A percentile compares a stretch with the other conserved stretches of the same genome.
These are phyloP conservation scores for Muntiacus reevesi DNA, from an alignment of 2,113 vertebrate genomes.

Conservation along the genomic window DNA sequence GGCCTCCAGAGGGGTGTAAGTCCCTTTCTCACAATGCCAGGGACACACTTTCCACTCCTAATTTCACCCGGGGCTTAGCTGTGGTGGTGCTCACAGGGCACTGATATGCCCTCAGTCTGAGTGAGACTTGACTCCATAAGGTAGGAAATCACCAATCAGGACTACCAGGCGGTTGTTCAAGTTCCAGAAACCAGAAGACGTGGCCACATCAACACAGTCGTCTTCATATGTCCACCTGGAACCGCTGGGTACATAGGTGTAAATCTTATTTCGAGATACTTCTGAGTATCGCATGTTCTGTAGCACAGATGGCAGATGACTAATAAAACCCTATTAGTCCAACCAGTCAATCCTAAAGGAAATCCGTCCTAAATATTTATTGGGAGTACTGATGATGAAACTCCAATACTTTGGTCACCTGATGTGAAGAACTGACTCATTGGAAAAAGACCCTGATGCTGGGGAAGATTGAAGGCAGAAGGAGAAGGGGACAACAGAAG, in stretches of 20 bases:
- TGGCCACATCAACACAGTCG: neutral
- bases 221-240: neutral
- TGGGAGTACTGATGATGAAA: neutral
- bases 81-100: neutral
- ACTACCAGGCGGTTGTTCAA: neutral
- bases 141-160: neutral
- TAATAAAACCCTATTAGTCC: neutral
- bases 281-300: neutral
- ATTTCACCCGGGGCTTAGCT: neutral
- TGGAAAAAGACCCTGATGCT: neutral
- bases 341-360: neutral
- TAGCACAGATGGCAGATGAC: neutral
- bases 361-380: neutral
- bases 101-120: neutral
- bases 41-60: neutral
- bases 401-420: neutral
- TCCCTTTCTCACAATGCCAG: neutral
- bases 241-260: fast-evolving
- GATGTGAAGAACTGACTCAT: neutral
- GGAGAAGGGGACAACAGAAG: neutral
- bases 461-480: neutral
- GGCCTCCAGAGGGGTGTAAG: neutral
- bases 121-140: neutral
- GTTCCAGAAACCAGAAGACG: neutral
- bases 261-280: neutral